Base-by-base conservation (phyloP, 2,888 invertebrate species). In the Aspidapion aeneum region DNA sequence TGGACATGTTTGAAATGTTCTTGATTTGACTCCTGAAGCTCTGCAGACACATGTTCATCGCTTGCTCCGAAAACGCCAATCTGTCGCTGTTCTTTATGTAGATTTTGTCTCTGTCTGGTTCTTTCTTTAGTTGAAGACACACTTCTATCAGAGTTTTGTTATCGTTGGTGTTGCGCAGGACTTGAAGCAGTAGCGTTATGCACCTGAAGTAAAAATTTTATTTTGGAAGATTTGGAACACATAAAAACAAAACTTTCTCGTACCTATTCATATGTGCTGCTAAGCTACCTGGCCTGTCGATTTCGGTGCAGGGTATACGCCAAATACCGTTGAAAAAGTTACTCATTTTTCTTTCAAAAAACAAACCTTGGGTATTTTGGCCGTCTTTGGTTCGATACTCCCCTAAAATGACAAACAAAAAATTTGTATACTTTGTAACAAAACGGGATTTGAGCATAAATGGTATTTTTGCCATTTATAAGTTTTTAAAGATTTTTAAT, bases 281-380 rank as follows among this genome's bases (percentile, higher is more conserved):
- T 76, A 98, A 93, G 68, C 94, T 92, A 1, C 97, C 97, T 0
- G 94, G 90, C 65, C 97, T 85, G 75, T 97, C 96, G 52, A 97
- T 91, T 82, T 98, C 97, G 63, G 86, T 86, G 1, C 89, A 86
- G 0, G 95, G 96, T 76, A 95, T 94, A 70, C 94, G 86, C 96
- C 96, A 97, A 62, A 97, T 90, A 57, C 95, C 93, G 81, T 94
- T 93, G 72, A 96, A 96, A 74, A 96, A 94, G 78, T 96, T 96
- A 18, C 86, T 88, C 60, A 85, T 85, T 78, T 91, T 96, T 58
- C 93, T 84, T 71, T 96, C 95, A 49, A 87, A 86, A 77, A 96
- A 97, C 16, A 97, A 82, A 9, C 96, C 96, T 70, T 85, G 87
- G 58, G 93, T 84, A 67, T 87, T 85, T 75, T 88, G 86, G 16